Percentiles rank a stretch among this genome's conserved stretches.
phyloP scores from a whole-genome alignment of 2,797 vertebrate species.

The Lycodopsis pacificus region DNA sequence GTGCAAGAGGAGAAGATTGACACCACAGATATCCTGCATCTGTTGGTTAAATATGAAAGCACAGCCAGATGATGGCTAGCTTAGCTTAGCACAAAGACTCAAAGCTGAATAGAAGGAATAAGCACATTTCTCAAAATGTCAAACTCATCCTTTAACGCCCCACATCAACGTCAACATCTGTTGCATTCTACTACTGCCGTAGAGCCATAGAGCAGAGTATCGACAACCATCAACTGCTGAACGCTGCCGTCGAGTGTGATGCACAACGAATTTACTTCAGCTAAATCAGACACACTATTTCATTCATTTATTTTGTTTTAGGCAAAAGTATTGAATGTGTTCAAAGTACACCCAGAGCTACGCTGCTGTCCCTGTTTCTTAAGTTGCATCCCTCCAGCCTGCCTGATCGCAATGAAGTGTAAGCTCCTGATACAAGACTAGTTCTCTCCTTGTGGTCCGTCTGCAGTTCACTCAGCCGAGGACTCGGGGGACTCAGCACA shows the following conservation, averaged over 20 bases:
- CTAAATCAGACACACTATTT: too few species aligned
- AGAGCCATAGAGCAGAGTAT: too few species aligned
- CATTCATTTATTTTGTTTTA: too few species aligned
- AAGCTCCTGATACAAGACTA: conserved; percentile 19
- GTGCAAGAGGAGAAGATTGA: not conserved
- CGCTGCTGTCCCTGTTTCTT: not conserved
- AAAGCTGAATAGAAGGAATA: too few species aligned
- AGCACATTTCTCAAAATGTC: too few species aligned
- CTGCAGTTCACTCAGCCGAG: conserved; percentile 31
- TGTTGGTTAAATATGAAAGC: not conserved
- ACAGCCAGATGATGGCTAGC: not conserved
- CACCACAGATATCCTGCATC: too few species aligned
- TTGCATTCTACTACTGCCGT: too few species aligned
- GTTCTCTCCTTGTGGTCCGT: conserved; percentile 22
- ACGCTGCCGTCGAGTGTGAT: too few species aligned
- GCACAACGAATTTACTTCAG: too few species aligned
- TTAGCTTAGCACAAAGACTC: not conserved
- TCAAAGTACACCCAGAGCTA: not conserved
- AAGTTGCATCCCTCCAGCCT: conserved; percentile 13
- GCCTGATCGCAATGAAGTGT: conserved; percentile 16
- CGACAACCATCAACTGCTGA: too few species aligned
- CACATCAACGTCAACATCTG: too few species aligned
- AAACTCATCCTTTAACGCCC: too few species aligned
- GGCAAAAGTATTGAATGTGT: not conserved
- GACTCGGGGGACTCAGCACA: conserved; percentile 38